Evolutionary conservation across 2,888 invertebrate genomes (phyloP).

Genomic region (Oxystoma pomonae): DNA sequence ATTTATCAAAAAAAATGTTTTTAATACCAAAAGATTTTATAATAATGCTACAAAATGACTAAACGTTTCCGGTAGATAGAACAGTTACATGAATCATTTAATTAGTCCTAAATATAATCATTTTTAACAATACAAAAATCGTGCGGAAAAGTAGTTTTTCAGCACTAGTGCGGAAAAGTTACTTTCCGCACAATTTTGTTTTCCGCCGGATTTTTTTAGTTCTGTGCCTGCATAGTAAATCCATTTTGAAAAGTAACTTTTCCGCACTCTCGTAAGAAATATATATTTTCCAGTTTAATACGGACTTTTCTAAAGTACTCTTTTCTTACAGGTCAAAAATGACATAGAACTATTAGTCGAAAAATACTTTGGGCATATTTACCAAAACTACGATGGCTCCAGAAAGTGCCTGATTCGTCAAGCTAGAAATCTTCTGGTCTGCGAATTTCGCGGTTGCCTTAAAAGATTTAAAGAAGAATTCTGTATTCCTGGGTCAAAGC

Average conservation of each 20-base stretch:
- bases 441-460: conserved; percentile 61
- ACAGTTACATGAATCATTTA: no score
- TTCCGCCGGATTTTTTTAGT: conserved; percentile 7
- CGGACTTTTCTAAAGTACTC: no score
- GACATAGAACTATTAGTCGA: conserved; percentile 54
- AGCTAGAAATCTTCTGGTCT: conserved; percentile 64
- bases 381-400: conserved; percentile 57
- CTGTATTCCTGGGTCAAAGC: conserved; percentile 57
- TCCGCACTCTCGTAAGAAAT: not conserved
- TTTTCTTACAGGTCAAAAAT: conserved; percentile 44
- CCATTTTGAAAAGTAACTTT: no score
- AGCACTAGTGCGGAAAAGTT: no score
- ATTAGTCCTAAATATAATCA: no score
- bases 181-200: no score
- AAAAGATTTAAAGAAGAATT: conserved; percentile 60
- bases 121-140: no score
- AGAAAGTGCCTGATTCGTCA: conserved; percentile 61
- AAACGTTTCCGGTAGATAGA: conserved; percentile 5
- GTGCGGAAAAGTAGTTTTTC: no score
- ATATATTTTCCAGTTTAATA: not conserved
- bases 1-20: no score
- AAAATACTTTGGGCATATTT: conserved; percentile 59
- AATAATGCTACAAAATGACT: no score
- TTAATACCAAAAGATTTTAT: no score
- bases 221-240: conserved; percentile 3